Evolutionary conservation across 1,140 invertebrate genomes (phyloP), one percentile per base, ranked within the genome.

Genomic region (Dinoponera quadriceps): DNA sequence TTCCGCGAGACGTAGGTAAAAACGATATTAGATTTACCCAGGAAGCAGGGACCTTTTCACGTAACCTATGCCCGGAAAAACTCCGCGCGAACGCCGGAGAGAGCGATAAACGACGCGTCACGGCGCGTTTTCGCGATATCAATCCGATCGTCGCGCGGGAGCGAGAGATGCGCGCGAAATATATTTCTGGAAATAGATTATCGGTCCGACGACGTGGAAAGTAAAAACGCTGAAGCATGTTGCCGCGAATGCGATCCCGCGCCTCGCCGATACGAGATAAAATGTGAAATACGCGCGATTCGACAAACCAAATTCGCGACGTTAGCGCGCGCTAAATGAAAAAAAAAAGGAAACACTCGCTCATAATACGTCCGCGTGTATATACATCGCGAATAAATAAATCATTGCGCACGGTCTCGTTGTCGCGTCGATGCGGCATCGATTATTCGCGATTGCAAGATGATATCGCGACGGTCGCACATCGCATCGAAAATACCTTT

Each of bases 21-120:
- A 85, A 88, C 77, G 86, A 82, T 77, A 85, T 88, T 88, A 83
- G 78, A 85, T 88, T 85, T 87, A 78, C 65, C 72, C 78, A 20
- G 60, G 29, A 87, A 71, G 82, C 71, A 44, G 38, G 38, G 71
- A 83, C 51, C 69, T 65, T 87, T 88, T 82, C 86, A 60, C 77
- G 54, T 87, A 82, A 72, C 72, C 66, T 29, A 51, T 29, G 44
- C 54, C 29, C 81, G 86, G 55, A 88, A 88, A 84, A 85, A 88
- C 51, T 22, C 68, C 7, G 77, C 81, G 33, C 7, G 73, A 44
- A 44, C 7, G 38, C 38, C 9, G 38, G 38, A 44, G 72, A 88
- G 83, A 88, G 65, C 87, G 86, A 88, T 88, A 85, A 88, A 88
- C 87, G 78, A 85, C 60, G 65, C 86, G 86, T 85, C 87, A 75